Evolutionary conservation across 2,797 vertebrate genomes (phyloP).

Genomic region (Danio albolineatus): DNA sequence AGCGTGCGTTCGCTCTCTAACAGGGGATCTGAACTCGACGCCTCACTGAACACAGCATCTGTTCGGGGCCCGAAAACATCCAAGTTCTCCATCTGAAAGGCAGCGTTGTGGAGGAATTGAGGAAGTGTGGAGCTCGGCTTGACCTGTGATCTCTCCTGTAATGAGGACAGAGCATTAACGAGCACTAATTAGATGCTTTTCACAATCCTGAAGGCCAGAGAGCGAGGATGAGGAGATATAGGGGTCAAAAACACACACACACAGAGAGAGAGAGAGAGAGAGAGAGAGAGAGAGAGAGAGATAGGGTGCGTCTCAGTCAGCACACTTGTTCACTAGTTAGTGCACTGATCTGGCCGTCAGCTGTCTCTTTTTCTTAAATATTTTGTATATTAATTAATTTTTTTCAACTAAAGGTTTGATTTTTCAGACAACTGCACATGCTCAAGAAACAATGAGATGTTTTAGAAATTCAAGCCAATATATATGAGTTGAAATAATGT

Average conservation of each 20-base stretch:
- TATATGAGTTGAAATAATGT: too few relatives aligned
- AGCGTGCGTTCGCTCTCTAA: constrained; percentile 65
- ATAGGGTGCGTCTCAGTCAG: too few relatives aligned
- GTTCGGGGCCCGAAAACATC: constrained; percentile 63
- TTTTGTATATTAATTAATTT: too few relatives aligned
- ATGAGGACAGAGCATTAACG: constrained; percentile 71
- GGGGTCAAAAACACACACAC: too few relatives aligned
- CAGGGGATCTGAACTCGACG: constrained; percentile 73
- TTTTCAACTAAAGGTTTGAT: too few relatives aligned
- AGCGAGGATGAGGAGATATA: constrained; percentile 19
- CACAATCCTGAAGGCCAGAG: constrained; percentile 64
- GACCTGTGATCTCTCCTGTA: constrained; percentile 55
- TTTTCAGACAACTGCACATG: too few relatives aligned
- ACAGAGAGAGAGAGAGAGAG: neutral
- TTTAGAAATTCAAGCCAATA: too few relatives aligned
- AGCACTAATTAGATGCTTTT: constrained; percentile 70
- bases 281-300: neutral
- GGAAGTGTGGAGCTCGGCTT: neutral
- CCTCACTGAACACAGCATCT: constrained; percentile 75
- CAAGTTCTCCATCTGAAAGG: neutral
- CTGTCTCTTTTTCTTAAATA: too few relatives aligned
- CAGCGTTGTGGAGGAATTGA: neutral
- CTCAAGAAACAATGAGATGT: too few relatives aligned
- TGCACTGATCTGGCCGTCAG: too few relatives aligned
- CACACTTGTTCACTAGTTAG: too few relatives aligned